These are phyloP conservation scores for Temnothorax ravouxi DNA, from an alignment of 2,888 invertebrate genomes.

Conservation along the genomic window DNA sequence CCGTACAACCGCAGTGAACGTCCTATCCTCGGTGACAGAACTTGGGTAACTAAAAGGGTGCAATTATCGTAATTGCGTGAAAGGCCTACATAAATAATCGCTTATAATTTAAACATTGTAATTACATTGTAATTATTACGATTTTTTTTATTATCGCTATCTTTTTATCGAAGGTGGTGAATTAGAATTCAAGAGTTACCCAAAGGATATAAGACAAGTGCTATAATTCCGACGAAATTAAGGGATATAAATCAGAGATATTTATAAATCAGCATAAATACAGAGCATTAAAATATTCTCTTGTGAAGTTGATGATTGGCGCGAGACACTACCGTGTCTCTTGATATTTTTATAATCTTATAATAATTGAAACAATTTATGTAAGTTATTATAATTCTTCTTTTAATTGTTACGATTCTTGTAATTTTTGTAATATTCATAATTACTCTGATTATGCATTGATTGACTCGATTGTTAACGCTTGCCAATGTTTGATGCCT, in stretches of 20 bases:
- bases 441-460: neutral
- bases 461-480: neutral
- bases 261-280: neutral
- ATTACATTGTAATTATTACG: neutral
- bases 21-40: neutral
- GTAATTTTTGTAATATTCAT: neutral
- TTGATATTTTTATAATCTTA: neutral
- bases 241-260: neutral
- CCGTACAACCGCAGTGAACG: constrained; percentile 2
- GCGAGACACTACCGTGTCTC: too few species aligned
- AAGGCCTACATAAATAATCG: neutral
- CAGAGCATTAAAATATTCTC: neutral
- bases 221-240: constrained; percentile 21
- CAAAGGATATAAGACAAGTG: neutral
- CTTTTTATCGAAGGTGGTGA: neutral
- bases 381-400: neutral
- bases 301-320: neutral
- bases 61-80: neutral
- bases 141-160: neutral
- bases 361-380: neutral
- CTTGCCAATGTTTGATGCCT: neutral
- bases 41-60: neutral
- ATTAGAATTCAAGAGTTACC: neutral
- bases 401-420: neutral
- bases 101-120: neutral